Conservation (phyloP, 2,888 invertebrate species). For the Athetis lepigone region DNA sequence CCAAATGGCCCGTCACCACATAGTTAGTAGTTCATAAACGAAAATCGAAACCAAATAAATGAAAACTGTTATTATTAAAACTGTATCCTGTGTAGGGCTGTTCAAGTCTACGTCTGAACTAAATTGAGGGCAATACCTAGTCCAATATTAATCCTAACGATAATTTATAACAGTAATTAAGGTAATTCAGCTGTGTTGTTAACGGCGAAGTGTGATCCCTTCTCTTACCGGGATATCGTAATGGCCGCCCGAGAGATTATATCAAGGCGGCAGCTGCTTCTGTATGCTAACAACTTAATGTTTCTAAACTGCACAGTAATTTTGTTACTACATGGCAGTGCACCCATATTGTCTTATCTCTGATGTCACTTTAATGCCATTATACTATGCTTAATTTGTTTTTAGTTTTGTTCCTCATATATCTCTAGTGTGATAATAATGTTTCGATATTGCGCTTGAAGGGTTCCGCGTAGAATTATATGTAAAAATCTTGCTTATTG, state of each 20-base stretch:
- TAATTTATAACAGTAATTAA: slow-evolving; percentile 44
- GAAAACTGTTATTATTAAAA: not conserved
- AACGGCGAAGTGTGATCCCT: slow-evolving; percentile 34
- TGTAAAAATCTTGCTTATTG: too few species aligned
- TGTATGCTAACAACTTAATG: slow-evolving; percentile 26
- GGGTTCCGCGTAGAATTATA: too few species aligned
- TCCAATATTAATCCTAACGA: slow-evolving; percentile 22
- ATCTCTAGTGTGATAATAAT: not conserved
- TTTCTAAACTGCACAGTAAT: slow-evolving; percentile 24
- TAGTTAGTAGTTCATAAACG: too few species aligned
- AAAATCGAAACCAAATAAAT: not conserved
- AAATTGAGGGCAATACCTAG: not conserved
- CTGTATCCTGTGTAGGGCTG: not conserved
- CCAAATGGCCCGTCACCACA: too few species aligned
- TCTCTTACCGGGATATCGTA: slow-evolving; percentile 27
- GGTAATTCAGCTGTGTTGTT: slow-evolving; percentile 21
- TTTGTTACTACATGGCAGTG: slow-evolving; percentile 25
- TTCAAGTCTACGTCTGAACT: not conserved
- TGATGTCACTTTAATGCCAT: slow-evolving; percentile 18
- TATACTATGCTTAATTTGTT: slow-evolving; percentile 1
- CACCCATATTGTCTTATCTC: slow-evolving; percentile 8
- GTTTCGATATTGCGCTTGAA: too few species aligned
- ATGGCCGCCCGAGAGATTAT: slow-evolving; percentile 41
- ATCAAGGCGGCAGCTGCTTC: slow-evolving; percentile 20
- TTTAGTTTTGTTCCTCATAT: not conserved